Conservation (phyloP, 35 echinoderm and acorn worm species). For the Lytechinus pictus region DNA sequence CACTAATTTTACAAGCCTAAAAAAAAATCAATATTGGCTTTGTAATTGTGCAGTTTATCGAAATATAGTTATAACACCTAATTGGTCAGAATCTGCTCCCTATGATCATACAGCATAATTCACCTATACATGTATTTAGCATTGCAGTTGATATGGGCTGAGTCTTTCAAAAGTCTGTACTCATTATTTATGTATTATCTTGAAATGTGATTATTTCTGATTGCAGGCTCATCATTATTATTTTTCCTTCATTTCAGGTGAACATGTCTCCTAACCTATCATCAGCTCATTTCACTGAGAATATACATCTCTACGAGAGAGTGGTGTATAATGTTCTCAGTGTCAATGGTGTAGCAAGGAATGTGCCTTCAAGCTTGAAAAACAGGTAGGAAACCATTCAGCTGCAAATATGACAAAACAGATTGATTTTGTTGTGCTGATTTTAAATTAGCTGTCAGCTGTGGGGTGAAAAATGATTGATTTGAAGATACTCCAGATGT, state of each 20-base stretch:
- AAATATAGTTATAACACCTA: too few relatives aligned
- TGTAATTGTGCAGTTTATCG: too few relatives aligned
- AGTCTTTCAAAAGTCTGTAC: too few relatives aligned
- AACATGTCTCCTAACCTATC: constrained; percentile 99
- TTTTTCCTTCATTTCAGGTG: constrained; percentile 63
- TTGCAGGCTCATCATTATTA: not conserved
- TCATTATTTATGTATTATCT: too few relatives aligned
- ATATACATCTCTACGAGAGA: constrained; percentile 87
- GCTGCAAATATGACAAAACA: not conserved
- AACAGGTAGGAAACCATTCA: constrained; percentile 51
- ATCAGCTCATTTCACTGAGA: constrained; percentile 75
- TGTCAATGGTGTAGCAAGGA: constrained; percentile 79
- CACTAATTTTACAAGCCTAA: too few relatives aligned
- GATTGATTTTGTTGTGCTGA: not conserved
- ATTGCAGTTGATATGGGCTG: too few relatives aligned
- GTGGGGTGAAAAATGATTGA: not conserved
- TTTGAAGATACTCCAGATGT: not conserved
- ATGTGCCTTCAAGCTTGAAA: constrained; percentile 66
- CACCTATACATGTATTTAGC: too few relatives aligned
- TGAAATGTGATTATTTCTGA: too few relatives aligned
- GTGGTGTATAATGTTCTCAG: constrained; percentile 93
- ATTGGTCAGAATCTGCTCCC: too few relatives aligned
- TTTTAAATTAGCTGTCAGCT: not conserved
- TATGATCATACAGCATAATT: too few relatives aligned
- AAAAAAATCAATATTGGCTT: too few relatives aligned